phyloP scores from a whole-genome alignment of 1,140 invertebrate genomes.

The Psix sp. region DNA sequence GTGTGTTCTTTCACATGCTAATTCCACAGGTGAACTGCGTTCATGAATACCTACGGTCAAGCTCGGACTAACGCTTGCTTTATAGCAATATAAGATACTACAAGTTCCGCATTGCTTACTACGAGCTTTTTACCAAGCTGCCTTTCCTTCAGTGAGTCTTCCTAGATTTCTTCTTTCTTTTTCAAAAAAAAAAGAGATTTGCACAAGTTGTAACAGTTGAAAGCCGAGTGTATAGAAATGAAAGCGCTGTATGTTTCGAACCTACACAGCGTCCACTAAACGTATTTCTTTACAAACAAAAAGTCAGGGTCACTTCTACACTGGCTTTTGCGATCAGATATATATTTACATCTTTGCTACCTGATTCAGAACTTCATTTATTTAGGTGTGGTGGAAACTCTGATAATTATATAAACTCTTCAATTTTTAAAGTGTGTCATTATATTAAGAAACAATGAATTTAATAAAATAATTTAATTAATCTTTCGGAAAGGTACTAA shows the following conservation, averaged over 20 bases:
- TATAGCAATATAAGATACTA: slow-evolving; percentile 55
- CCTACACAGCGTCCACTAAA: slow-evolving; percentile 66
- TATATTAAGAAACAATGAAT: too few relatives aligned
- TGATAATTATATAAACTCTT: too few relatives aligned
- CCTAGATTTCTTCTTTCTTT: slow-evolving; percentile 33
- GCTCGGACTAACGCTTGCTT: slow-evolving; percentile 57
- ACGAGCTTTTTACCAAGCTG: slow-evolving; percentile 38
- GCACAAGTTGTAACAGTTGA: slow-evolving; percentile 59
- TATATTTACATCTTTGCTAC: slow-evolving; percentile 26
- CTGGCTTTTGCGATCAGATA: slow-evolving; percentile 27
- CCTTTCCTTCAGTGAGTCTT: slow-evolving; percentile 29
- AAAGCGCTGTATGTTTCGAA: slow-evolving; percentile 68
- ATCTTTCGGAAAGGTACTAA: too few relatives aligned
- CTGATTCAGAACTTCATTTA: slow-evolving; percentile 21
- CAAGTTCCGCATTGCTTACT: slow-evolving; percentile 44
- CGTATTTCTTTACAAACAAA: slow-evolving; percentile 65
- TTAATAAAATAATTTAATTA: too few relatives aligned
- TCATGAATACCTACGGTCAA: slow-evolving; percentile 74
- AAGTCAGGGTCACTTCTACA: slow-evolving; percentile 63
- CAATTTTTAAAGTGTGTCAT: too few relatives aligned
- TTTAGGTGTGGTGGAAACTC: too few relatives aligned
- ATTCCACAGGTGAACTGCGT: slow-evolving; percentile 68
- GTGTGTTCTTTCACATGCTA: slow-evolving; percentile 75
- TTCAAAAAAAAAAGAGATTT: slow-evolving; percentile 50
- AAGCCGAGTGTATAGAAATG: slow-evolving; percentile 67